A percentile compares a stretch with the other conserved stretches of the same genome.
phyloP scores from a whole-genome alignment of 1,140 invertebrate genomes.

The Lineus longissimus region DNA sequence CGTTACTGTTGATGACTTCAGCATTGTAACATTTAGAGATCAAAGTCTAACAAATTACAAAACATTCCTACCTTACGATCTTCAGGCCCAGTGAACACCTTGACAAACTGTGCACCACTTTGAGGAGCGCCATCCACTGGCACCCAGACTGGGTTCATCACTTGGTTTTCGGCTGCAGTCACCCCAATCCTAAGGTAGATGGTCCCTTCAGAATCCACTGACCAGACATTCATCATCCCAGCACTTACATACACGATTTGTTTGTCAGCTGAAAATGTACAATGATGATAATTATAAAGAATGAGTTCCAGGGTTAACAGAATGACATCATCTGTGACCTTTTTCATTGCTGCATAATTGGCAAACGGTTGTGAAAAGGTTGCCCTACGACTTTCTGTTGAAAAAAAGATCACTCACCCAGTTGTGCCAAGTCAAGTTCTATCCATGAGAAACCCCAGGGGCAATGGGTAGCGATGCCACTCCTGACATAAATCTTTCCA shows the following conservation, averaged over 20 bases:
- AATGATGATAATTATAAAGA: too few relatives aligned
- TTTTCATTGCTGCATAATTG: too few relatives aligned
- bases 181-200: constrained; percentile 58
- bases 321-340: too few relatives aligned
- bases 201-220: constrained; percentile 54
- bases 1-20: too few relatives aligned
- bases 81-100: constrained; percentile 56
- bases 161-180: constrained; percentile 47
- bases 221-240: constrained; percentile 58
- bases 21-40: too few relatives aligned
- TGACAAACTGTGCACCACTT: constrained; percentile 37
- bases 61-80: constrained; percentile 53
- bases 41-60: too few relatives aligned
- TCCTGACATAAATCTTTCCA: constrained; percentile 54
- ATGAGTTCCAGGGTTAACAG: too few relatives aligned
- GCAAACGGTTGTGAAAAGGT: too few relatives aligned
- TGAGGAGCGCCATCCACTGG: constrained; percentile 42
- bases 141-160: constrained; percentile 58
- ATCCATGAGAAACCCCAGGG: constrained; percentile 53
- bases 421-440: constrained; percentile 52
- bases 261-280: too few relatives aligned
- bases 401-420: constrained; percentile 51
- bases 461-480: constrained; percentile 48
- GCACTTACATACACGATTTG: constrained; percentile 54
- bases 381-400: too few relatives aligned